phyloP scores from a whole-genome alignment of 2,888 invertebrate genomes.

The Caenorhabditis japonica region DNA sequence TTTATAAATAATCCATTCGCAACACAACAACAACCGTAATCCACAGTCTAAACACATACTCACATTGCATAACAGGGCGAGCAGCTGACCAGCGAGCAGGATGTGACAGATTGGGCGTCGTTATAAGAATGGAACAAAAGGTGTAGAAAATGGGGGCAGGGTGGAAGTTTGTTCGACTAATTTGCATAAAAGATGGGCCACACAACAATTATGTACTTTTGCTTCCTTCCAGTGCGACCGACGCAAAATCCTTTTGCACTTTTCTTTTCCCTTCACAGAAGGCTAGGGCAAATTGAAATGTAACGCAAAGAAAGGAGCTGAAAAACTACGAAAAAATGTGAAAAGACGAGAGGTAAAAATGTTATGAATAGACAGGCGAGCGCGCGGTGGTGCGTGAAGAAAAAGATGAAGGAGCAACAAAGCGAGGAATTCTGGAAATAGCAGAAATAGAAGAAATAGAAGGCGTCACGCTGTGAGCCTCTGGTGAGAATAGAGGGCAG shows the following conservation, averaged over 20 bases:
- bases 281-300: constrained; percentile 4
- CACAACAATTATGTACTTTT: constrained; percentile 46
- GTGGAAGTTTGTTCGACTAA: constrained; percentile 25
- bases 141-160: neutral
- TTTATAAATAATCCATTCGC: too few species aligned
- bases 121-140: constrained; percentile 6
- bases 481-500: constrained; percentile 3
- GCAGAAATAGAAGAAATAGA: neutral
- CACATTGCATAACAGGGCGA: constrained; percentile 32
- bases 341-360: too few species aligned
- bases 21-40: too few species aligned
- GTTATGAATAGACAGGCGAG: too few species aligned
- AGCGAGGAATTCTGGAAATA: neutral
- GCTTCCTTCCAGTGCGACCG: neutral
- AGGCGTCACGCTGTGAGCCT: constrained; percentile 21
- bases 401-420: too few species aligned
- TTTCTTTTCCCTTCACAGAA: too few species aligned
- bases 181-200: constrained; percentile 47
- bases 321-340: too few species aligned
- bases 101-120: neutral
- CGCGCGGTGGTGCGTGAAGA: too few species aligned
- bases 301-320: too few species aligned
- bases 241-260: too few species aligned
- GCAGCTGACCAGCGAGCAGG: constrained; percentile 1
- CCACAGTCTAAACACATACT: neutral